Evolutionary conservation across 2,888 invertebrate genomes (phyloP).

Genomic region (Parochlus steinenii): DNA sequence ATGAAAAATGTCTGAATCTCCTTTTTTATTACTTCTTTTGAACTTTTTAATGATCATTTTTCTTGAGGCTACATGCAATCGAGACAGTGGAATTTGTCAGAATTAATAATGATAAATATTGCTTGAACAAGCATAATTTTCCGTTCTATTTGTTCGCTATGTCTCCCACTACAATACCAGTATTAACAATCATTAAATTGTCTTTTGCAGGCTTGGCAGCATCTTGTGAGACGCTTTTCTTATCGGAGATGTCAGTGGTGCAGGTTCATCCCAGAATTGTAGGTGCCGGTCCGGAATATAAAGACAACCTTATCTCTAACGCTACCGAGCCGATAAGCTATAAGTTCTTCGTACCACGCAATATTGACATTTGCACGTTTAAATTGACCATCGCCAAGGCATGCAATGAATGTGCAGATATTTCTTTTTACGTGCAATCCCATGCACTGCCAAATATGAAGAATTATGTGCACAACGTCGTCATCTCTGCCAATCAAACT

Average conservation of each 20-base stretch:
- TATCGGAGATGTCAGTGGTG: constrained; percentile 45
- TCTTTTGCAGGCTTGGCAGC: constrained; percentile 45
- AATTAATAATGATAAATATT: too few relatives aligned
- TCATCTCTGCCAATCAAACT: constrained; percentile 32
- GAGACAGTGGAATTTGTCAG: too few relatives aligned
- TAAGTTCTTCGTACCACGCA: constrained; percentile 36
- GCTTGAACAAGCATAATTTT: too few relatives aligned
- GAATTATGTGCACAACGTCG: constrained; percentile 32
- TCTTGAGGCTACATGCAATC: too few relatives aligned
- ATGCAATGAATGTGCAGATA: constrained; percentile 31
- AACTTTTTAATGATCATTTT: too few relatives aligned
- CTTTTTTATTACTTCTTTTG: too few relatives aligned
- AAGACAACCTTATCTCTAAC: constrained; percentile 25
- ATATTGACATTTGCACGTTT: constrained; percentile 23
- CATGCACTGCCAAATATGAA: constrained; percentile 36
- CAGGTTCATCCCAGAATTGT: constrained; percentile 26
- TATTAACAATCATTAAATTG: too few relatives aligned
- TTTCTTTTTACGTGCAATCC: constrained; percentile 34
- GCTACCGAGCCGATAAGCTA: constrained; percentile 21
- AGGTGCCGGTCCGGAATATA: constrained; percentile 23
- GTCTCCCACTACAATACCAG: too few relatives aligned
- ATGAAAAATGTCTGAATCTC: too few relatives aligned
- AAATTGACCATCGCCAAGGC: constrained; percentile 26
- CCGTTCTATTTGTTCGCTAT: too few relatives aligned
- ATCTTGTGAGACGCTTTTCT: constrained; percentile 44